These are phyloP conservation scores for Brachypodius melanocephalos DNA, from an alignment of 2,113 vertebrate species.

Conservation along the genomic window DNA sequence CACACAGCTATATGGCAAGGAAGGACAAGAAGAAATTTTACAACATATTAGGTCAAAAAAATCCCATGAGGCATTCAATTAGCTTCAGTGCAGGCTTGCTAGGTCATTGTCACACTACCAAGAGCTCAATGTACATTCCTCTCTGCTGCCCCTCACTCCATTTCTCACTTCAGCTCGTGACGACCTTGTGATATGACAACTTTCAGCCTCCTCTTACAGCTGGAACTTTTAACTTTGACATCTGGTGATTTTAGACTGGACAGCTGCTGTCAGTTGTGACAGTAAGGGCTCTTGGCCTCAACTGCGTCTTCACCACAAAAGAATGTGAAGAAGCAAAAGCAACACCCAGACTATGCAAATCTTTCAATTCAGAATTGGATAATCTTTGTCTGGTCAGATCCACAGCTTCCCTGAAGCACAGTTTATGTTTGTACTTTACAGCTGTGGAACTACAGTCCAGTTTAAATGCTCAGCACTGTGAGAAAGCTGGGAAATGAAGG, in stretches of 20 bases:
- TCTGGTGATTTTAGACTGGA: neutral
- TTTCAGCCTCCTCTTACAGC: neutral
- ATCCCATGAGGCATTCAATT: neutral
- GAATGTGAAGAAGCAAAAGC: neutral
- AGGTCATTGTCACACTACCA: neutral
- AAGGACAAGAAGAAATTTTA: neutral
- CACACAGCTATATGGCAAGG: neutral
- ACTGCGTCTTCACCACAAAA: neutral
- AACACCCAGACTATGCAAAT: neutral
- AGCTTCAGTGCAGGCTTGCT: neutral
- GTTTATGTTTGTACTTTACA: neutral
- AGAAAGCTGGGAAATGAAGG: neutral
- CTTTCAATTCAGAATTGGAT: neutral
- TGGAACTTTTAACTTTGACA: neutral
- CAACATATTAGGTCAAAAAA: neutral
- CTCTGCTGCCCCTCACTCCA: neutral
- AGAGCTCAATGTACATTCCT: neutral
- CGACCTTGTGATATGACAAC: neutral
- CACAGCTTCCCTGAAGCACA: neutral
- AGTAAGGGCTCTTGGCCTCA: neutral
- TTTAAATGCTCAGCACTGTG: neutral
- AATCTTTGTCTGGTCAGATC: neutral
- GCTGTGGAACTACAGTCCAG: neutral
- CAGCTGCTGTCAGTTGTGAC: neutral
- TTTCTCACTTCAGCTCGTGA: neutral